These are phyloP conservation scores for Pseudomyrmex flavicornis DNA, from an alignment of 1,140 invertebrate species.

Conservation along the genomic window DNA sequence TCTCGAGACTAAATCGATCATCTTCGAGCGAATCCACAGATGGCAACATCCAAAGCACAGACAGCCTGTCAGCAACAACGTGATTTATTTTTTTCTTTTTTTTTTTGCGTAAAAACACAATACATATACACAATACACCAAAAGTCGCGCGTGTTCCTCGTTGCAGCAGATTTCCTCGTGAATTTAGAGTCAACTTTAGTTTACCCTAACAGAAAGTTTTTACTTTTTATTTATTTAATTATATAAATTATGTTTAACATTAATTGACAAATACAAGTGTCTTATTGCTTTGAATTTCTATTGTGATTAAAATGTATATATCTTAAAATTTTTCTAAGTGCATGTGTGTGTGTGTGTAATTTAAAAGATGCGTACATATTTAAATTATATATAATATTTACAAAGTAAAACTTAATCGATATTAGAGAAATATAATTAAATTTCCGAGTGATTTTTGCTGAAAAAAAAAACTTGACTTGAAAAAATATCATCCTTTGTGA, in stretches of 20 bases:
- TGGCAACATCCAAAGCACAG: slow-evolving; percentile 53
- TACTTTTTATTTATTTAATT: too few relatives aligned
- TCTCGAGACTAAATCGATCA: slow-evolving; percentile 33
- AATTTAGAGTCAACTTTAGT: background rate
- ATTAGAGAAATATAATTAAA: too few relatives aligned
- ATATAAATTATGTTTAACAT: background rate
- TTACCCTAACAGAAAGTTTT: too few relatives aligned
- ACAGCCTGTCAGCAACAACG: slow-evolving; percentile 42
- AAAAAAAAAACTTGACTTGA: too few relatives aligned
- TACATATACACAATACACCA: slow-evolving; percentile 14
- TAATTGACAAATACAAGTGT: background rate
- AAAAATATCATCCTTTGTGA: background rate
- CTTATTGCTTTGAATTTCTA: background rate
- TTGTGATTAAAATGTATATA: background rate
- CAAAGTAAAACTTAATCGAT: too few relatives aligned
- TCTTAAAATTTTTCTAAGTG: background rate
- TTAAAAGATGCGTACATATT: too few relatives aligned
- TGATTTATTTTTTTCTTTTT: slow-evolving; percentile 17
- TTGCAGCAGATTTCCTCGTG: background rate
- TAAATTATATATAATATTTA: too few relatives aligned
- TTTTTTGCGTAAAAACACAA: background rate
- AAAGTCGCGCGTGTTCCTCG: slow-evolving; percentile 23
- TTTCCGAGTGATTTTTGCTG: background rate
- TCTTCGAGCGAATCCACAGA: slow-evolving; percentile 20
- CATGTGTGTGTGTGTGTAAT: background rate